A percentile compares a stretch with the other conserved stretches of the same genome.
Evolutionary conservation across 1,140 invertebrate genomes (phyloP).

Genomic region (Aporrectodea caliginosa): DNA sequence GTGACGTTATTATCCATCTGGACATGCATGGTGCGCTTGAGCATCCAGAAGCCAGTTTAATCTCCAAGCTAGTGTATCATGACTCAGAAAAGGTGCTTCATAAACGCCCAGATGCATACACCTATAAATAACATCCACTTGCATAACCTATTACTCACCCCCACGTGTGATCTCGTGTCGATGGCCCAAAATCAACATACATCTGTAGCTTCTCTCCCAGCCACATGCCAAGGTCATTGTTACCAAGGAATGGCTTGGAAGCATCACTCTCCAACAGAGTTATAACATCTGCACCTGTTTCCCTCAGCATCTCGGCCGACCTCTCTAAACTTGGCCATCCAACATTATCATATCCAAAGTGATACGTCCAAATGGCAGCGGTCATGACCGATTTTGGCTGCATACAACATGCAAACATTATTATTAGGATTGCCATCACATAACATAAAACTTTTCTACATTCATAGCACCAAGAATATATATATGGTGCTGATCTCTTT

Average conservation of each 20-base stretch:
- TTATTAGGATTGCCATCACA: too few relatives aligned
- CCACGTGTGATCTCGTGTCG: slow-evolving; percentile 56
- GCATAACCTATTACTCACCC: slow-evolving; percentile 49
- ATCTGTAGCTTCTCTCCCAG: slow-evolving; percentile 51
- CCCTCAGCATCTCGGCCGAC: slow-evolving; percentile 46
- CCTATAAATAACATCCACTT: too few relatives aligned
- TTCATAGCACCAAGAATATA: too few relatives aligned
- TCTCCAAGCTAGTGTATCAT: too few relatives aligned
- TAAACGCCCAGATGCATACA: too few relatives aligned
- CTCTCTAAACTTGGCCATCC: slow-evolving; percentile 56
- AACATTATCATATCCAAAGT: slow-evolving; percentile 57
- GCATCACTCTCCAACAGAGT: slow-evolving; percentile 56
- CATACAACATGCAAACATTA: too few relatives aligned
- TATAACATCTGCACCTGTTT: slow-evolving; percentile 55
- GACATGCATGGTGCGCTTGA: too few relatives aligned
- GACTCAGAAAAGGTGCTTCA: too few relatives aligned
- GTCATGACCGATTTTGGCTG: slow-evolving; percentile 40
- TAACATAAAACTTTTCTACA: too few relatives aligned
- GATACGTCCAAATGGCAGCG: slow-evolving; percentile 54
- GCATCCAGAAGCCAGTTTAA: too few relatives aligned
- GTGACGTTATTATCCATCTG: too few relatives aligned
- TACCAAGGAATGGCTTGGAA: slow-evolving; percentile 55
- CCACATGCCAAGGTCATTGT: slow-evolving; percentile 56
- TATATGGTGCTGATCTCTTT: too few relatives aligned
- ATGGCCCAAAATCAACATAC: slow-evolving; percentile 56